Evolutionary conservation across 2,113 vertebrate genomes (phyloP), one percentile per base, ranked within the genome.

Genomic region (Anoura caudifer): DNA sequence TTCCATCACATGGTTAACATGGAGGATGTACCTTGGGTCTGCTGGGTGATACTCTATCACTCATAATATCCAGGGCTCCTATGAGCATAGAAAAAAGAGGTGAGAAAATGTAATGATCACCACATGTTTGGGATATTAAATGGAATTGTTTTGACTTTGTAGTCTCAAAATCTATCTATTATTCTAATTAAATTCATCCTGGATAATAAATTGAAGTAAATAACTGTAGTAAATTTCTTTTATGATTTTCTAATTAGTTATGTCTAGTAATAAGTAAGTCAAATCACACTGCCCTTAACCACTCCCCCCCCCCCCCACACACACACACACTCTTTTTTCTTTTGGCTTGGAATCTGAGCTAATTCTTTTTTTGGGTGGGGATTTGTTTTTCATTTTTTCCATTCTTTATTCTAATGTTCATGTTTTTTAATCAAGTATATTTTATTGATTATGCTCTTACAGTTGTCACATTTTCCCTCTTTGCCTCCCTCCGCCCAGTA

Each of bases 51-150:
- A 67, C 93, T 91, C 93, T 97, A 93, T 96, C 81, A 69, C 73
- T 91, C 86, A 36, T 59, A 97, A 97, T 85, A 28, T 54, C 63
- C 72, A 11, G 38, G 4, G 17, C 61, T 93, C 28, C 80, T 69
- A 16, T 4, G 75, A 96, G 83, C 90, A 90, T 52, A 81, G 86
- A 92, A 97, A 94, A 95, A 97, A 98, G 80, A 94, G 90, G 96
- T 86, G 82, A 92, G 91, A 80, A 98, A 94, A 79, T 95, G 69
- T 85, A 91, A 93, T 90, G 97, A 96, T 93, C 12, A 77, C 95
- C 85, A 96, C 87, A 73, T 97, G 56, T 92, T 97, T 94, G 85
- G 31, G 41, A 20, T 87, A 70, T 86, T 59, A 96, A 90, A 85
- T 95, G 43, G 45, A 76, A 83, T 16, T 84, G 1, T 56, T 95